These are phyloP conservation scores for Myxocyprinus asiaticus DNA, from an alignment of 2,113 vertebrate genomes.

Conservation along the genomic window DNA sequence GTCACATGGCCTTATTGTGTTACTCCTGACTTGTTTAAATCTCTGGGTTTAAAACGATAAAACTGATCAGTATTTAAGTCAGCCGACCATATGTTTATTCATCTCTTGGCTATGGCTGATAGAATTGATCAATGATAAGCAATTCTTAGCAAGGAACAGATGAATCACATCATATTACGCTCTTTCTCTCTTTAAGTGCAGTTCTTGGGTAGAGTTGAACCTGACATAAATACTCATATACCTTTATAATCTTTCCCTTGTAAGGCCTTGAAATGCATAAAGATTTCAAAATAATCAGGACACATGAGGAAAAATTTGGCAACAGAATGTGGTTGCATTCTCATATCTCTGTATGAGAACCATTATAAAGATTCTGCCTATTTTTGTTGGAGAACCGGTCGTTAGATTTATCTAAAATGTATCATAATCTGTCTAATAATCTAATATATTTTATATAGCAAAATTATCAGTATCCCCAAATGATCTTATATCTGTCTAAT, in stretches of 20 bases:
- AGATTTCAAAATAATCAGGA: slow-evolving; percentile 28
- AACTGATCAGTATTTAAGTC: slow-evolving; percentile 46
- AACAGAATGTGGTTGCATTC: slow-evolving; percentile 1
- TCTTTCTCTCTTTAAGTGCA: slow-evolving; percentile 36
- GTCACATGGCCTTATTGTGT: slow-evolving; percentile 29
- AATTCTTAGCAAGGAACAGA: slow-evolving; percentile 14
- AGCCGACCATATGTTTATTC: slow-evolving; percentile 21
- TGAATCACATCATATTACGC: slow-evolving; percentile 22
- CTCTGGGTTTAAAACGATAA: slow-evolving; percentile 24
- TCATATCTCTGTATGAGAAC: not conserved
- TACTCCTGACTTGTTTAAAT: slow-evolving; percentile 32
- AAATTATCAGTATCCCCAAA: slow-evolving; percentile 28
- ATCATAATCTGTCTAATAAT: slow-evolving; percentile 33
- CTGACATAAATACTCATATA: slow-evolving; percentile 32
- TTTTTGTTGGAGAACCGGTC: slow-evolving; percentile 29
- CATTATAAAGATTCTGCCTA: slow-evolving; percentile 13
- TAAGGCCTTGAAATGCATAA: slow-evolving; percentile 15
- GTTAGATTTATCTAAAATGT: slow-evolving; percentile 36
- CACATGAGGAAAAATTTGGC: slow-evolving; percentile 6
- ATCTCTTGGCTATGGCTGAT: slow-evolving; percentile 29
- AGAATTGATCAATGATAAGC: slow-evolving; percentile 17
- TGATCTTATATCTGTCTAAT: slow-evolving; percentile 38
- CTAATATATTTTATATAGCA: slow-evolving; percentile 36
- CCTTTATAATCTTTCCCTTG: slow-evolving; percentile 22
- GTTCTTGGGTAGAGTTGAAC: slow-evolving; percentile 34